These are phyloP conservation scores for Berghia stephanieae DNA, from an alignment of 1,140 invertebrate genomes.

Conservation along the genomic window DNA sequence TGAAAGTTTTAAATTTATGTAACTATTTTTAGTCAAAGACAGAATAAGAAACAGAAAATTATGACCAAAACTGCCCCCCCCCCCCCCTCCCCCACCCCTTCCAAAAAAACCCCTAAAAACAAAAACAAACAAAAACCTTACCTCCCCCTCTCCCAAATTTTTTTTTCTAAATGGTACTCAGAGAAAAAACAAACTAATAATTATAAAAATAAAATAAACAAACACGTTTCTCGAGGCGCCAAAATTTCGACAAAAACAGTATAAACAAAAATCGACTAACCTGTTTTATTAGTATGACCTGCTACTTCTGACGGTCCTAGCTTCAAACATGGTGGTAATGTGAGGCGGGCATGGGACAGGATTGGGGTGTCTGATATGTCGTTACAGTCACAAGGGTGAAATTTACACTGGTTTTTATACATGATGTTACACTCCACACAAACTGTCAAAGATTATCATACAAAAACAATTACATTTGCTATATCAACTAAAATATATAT, in stretches of 20 bases:
- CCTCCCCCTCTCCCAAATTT: too few relatives aligned
- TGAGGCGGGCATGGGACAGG: slow-evolving; percentile 40
- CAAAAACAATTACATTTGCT: too few relatives aligned
- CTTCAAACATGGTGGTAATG: slow-evolving; percentile 40
- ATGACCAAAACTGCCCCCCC: too few relatives aligned
- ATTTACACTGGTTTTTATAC: slow-evolving; percentile 35
- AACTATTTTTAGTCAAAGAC: background rate
- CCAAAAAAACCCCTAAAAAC: background rate
- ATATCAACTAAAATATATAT: too few relatives aligned
- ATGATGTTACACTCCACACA: slow-evolving; percentile 47
- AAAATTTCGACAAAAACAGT: slow-evolving; percentile 14
- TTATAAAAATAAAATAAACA: background rate
- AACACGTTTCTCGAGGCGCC: too few relatives aligned
- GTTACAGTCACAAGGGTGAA: slow-evolving; percentile 35
- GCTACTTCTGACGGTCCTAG: slow-evolving; percentile 34
- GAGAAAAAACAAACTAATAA: background rate
- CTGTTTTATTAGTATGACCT: slow-evolving; percentile 37
- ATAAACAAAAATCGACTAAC: background rate
- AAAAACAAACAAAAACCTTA: background rate
- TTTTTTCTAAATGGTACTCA: background rate
- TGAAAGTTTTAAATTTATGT: background rate
- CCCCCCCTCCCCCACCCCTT: too few relatives aligned
- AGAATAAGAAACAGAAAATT: background rate
- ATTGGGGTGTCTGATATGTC: slow-evolving; percentile 41
- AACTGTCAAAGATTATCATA: slow-evolving; percentile 43